Evolutionary conservation across 2,888 invertebrate genomes (phyloP), one percentile per base, ranked within the genome.

Genomic region (Vanessa cardui): DNA sequence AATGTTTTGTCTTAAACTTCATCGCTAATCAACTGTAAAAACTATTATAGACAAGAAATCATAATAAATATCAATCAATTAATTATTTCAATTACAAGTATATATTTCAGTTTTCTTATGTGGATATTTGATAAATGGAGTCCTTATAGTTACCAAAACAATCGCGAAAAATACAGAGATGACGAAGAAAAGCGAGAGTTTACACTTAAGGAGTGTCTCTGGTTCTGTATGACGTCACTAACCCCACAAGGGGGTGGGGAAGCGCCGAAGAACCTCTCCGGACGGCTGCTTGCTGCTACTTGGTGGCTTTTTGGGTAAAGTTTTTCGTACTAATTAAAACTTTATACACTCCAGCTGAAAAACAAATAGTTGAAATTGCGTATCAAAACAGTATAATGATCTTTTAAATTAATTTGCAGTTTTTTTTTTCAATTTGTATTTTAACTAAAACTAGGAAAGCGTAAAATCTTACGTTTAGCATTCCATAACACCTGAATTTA

Each of bases 201-300:
- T 82, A 98, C 96, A 56, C 88, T 99, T 46, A 99, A 98, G 84
- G 99, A 99, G 87, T 99, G 99, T 81, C 94, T 99, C 0, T 99
- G 99, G 99, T 99, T 99, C 86, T 99, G 99, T 82, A 98, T 99
- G 98, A 99, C 99, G 50, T 99, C 99, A 46, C 89, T 99, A 20
- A 99, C 99, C 0, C 99, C 99, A 0, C 95, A 97, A 87, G 98
- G 98, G 0, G 98, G 98, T 0, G 98, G 98, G 0, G 98, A 99
- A 86, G 98, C 98, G 0, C 99, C 99, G 0, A 98, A 98, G 86
- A 99, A 99, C 86, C 93, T 99, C 0, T 99, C 99, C 0, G 99
- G 99, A 0, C 94, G 99, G 61, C 91, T 99, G 15, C 96, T 99
- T 0, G 99, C 99, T 0, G 99, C 99, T 2, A 99, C 99, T 0